Evolutionary conservation across 2,797 vertebrate species (phyloP).

Genomic region (Xerus rutilus): DNA sequence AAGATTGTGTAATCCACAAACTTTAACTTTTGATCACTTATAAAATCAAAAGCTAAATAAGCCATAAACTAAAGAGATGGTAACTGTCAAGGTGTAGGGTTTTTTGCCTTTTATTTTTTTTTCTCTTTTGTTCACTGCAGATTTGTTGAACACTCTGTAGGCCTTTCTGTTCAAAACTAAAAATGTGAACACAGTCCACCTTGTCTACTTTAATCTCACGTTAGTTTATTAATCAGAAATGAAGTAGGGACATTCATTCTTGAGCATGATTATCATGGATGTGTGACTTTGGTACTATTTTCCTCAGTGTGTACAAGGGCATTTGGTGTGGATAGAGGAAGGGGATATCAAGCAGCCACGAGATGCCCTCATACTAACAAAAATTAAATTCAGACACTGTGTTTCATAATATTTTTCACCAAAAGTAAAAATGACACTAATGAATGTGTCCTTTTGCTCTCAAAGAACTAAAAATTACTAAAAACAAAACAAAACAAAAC

Average conservation of each 20-base stretch:
- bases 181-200: neutral
- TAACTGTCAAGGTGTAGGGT: conserved; percentile 54
- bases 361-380: neutral
- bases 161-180: neutral
- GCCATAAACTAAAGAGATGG: conserved; percentile 66
- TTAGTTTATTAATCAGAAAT: neutral
- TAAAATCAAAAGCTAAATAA: conserved; percentile 75
- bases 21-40: conserved; percentile 81
- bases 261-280: neutral
- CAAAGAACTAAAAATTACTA: neutral
- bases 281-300: neutral
- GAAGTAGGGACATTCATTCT: neutral
- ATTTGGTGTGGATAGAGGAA: neutral
- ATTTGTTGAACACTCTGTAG: conserved; percentile 29
- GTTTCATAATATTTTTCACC: neutral
- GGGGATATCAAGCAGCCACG: neutral
- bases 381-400: neutral
- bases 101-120: neutral
- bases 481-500: too few relatives aligned
- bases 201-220: neutral
- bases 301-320: neutral
- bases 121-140: neutral
- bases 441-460: neutral
- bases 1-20: conserved; percentile 82
- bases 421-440: conserved; percentile 8